Evolutionary conservation across 2,797 vertebrate species (phyloP), one percentile per base, ranked within the genome.

Genomic region (Pterois miles): DNA sequence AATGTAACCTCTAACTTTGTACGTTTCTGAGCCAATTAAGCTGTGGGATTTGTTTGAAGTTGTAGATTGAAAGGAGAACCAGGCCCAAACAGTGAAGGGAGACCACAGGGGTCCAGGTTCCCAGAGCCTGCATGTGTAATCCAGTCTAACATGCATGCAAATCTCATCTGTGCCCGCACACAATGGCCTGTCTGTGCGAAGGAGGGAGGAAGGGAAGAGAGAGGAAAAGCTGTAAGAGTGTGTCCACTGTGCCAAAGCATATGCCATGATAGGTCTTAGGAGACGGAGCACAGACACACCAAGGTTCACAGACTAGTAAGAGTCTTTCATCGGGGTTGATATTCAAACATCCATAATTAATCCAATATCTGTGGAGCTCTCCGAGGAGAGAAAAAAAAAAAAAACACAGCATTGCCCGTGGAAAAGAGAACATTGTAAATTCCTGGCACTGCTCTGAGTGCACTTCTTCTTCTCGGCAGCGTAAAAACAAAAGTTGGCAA

Each of bases 71-170:
- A 90, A 86, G 69, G 78, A 75, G 72, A 80, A 88, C 53, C 1
- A 6, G 77, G 74, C 68, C 73, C 11, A 74, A 83, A 83, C 82
- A 68, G 81, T 75, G 85, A 78, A 82, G 86, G 29, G 84, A 90
- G 90, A 90, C 91, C 80, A 80, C 90, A 82, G 93, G 94, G 93
- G 90, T 94, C 91, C 92, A 78, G 89, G 89, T 94, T 95, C 94
- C 93, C 94, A 94, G 91, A 91, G 92, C 84, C 88, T 84, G 90
- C 71, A 78, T 93, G 94, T 94, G 94, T 95, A 95, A 96, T 95
- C 94, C 95, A 91, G 90, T 88, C 93, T 94, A 96, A 95, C 94
- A 94, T 46, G 93, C 94, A 94, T 95, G 94, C 94, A 95, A 95
- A 96, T 95, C 95, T 94, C 92, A 94, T 95, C 94, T 93, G 87